phyloP scores from a whole-genome alignment of 2,113 vertebrate genomes.

The Xiphorhynchus elegans region DNA sequence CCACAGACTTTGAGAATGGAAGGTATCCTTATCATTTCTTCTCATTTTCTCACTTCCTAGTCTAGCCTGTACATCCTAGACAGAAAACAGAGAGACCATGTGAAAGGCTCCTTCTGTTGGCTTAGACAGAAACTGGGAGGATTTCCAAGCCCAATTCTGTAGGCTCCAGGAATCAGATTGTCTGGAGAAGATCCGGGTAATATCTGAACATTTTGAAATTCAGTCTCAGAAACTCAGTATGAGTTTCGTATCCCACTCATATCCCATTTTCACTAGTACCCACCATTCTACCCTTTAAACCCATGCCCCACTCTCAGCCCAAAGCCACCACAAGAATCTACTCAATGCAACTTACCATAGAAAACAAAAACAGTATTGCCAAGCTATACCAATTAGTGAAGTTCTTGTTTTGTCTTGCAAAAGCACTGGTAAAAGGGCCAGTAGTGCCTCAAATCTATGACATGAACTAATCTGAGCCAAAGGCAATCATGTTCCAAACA shows the following conservation, averaged over 20 bases:
- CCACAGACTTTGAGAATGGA: background rate
- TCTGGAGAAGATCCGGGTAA: constrained; percentile 53
- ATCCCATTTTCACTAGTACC: background rate
- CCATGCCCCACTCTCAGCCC: background rate
- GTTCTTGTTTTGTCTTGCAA: background rate
- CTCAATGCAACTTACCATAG: background rate
- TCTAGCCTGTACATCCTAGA: background rate
- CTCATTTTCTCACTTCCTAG: constrained; percentile 45
- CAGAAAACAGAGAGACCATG: constrained; percentile 34
- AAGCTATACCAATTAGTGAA: background rate
- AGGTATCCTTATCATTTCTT: constrained; percentile 26
- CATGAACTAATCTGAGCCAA: background rate
- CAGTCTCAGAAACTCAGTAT: background rate
- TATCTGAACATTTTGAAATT: background rate
- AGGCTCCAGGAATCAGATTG: constrained; percentile 63
- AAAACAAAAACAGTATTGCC: background rate
- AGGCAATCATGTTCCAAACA: background rate
- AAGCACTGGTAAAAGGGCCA: background rate
- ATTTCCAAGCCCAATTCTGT: constrained; percentile 60
- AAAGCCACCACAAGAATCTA: background rate
- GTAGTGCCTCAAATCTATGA: background rate
- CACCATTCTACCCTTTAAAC: background rate
- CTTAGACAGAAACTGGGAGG: constrained; percentile 61
- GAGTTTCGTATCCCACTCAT: background rate
- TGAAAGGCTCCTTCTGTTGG: constrained; percentile 61